Evolutionary conservation across 2,797 vertebrate species (phyloP), one percentile per base, ranked within the genome.

Genomic region (Melanogrammus aeglefinus): DNA sequence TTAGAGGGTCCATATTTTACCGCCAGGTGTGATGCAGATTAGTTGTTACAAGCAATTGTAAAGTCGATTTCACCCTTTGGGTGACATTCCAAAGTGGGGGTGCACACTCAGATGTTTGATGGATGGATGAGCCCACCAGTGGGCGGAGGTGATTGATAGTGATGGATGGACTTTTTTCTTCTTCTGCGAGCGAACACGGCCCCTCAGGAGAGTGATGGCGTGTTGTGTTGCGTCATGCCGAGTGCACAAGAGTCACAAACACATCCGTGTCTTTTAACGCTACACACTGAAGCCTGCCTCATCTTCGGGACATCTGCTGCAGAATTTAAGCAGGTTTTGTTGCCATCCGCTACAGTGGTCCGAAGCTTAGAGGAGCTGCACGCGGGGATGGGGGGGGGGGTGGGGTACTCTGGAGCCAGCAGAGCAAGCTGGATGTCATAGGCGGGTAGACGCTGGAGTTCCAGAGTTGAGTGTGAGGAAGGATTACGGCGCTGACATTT

Each of bases 401-500:
- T 2, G 31, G 8, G 39, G 39, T 7, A 41, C 39, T 47, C 44
- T 18, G 16, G 44, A 47, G 44, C 44, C 44, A 18, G 44, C 44
- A 16, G 44, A 18, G 0, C 44, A 18, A 4, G 44, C 44, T 47
- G 44, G 44, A 18, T 16, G 16, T 47, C 44, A 47, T 10, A 47
- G 44, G 10, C 44, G 13, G 16, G 16, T 5, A 16, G 44, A 12
- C 79, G 69, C 82, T 87, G 88, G 84, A 83, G 88, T 86, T 85
- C 87, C 83, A 80, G 82, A 85, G 86, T 86, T 51, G 47, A 51
- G 47, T 51, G 47, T 6, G 47, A 21, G 47, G 82, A 74, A 78
- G 89, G 92, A 91, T 93, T 92, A 91, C 82, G 57, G 85, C 84
- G 51, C 80, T 91, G 80, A 84, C 84, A 85, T 91, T 92, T 89